Conservation (phyloP, 2,888 invertebrate genomes). For the Subacronicta megacephala region DNA sequence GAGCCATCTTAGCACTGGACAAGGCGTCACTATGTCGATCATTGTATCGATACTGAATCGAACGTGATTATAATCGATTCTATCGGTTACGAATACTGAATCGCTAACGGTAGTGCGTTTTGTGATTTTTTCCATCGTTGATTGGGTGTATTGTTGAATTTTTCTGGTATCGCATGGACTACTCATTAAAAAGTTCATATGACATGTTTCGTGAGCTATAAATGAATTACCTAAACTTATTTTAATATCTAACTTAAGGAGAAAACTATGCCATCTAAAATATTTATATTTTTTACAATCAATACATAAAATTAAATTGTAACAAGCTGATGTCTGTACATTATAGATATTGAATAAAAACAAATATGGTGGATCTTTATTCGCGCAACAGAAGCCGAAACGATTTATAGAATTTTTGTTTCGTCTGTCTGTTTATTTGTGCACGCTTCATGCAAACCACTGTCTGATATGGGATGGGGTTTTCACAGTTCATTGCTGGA, state of each 20-base stretch:
- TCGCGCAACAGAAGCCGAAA: too few relatives aligned
- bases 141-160: constrained; percentile 79
- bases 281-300: not conserved
- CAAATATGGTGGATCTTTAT: too few relatives aligned
- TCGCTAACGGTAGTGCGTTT: constrained; percentile 68
- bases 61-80: constrained; percentile 78
- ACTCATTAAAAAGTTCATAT: constrained; percentile 67
- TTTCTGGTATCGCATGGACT: constrained; percentile 59
- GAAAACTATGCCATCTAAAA: not conserved
- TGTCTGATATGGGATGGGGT: too few relatives aligned
- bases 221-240: constrained; percentile 19
- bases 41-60: constrained; percentile 79
- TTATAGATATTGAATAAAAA: too few relatives aligned
- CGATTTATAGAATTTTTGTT: too few relatives aligned
- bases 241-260: constrained; percentile 16
- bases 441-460: too few relatives aligned
- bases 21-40: constrained; percentile 83
- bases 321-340: too few relatives aligned
- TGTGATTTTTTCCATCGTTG: constrained; percentile 68
- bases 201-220: constrained; percentile 27
- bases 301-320: too few relatives aligned
- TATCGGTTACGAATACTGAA: constrained; percentile 72
- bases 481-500: too few relatives aligned
- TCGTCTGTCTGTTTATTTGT: too few relatives aligned
- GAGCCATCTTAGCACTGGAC: constrained; percentile 71